Conservation (phyloP, 2,888 invertebrate species). For the Carcina quercana region DNA sequence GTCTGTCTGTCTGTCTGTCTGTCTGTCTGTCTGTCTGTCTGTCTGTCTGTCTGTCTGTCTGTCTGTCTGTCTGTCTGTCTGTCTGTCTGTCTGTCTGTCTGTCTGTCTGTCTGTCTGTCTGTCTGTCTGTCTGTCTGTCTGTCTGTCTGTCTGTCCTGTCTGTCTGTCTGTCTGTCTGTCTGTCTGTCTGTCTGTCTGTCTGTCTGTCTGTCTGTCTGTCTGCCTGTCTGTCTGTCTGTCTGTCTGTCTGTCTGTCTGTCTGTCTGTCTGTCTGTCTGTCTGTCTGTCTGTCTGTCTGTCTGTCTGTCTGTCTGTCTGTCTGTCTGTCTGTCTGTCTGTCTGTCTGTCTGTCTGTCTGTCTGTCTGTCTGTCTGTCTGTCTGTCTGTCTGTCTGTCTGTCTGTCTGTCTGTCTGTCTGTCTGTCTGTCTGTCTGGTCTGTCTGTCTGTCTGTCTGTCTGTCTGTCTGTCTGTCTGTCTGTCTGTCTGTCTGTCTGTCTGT, state of each 20-base stretch:
- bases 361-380: background rate
- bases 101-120: background rate
- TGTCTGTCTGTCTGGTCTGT: background rate
- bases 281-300: background rate
- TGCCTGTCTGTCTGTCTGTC: background rate
- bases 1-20: background rate
- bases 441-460: background rate
- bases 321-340: background rate
- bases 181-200: background rate
- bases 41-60: background rate
- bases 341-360: background rate
- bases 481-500: background rate
- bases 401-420: background rate
- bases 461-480: background rate
- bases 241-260: background rate
- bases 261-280: background rate
- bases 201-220: background rate
- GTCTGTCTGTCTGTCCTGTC: background rate
- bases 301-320: background rate
- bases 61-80: background rate
- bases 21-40: background rate
- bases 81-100: background rate
- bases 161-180: background rate
- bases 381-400: background rate
- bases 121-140: background rate